Evolutionary conservation across 1,140 invertebrate species (phyloP).

Genomic region (Hyphantria cunea): DNA sequence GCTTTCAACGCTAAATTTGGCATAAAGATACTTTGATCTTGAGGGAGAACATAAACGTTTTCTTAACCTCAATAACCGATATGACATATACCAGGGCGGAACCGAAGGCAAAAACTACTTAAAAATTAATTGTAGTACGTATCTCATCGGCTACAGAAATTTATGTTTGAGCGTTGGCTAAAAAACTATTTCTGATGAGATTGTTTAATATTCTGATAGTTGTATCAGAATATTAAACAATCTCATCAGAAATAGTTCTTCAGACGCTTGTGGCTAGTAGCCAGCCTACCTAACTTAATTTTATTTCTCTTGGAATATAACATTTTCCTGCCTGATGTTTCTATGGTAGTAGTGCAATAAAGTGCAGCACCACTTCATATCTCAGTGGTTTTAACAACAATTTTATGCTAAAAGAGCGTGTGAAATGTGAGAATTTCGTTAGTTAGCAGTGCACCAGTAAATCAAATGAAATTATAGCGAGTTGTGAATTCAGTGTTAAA

Average conservation of each 20-base stretch:
- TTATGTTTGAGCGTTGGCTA: too few species aligned
- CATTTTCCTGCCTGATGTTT: constrained; percentile 22
- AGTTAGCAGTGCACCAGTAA: constrained; percentile 52
- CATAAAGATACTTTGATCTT: too few species aligned
- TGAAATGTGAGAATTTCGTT: constrained; percentile 54
- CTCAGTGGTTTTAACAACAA: constrained; percentile 38
- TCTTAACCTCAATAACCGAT: too few species aligned
- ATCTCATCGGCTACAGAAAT: too few species aligned
- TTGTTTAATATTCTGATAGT: too few species aligned
- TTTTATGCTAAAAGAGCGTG: constrained; percentile 62
- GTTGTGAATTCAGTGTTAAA: constrained; percentile 40
- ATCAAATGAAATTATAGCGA: constrained; percentile 57
- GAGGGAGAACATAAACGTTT: too few species aligned
- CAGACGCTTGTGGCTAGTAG: constrained; percentile 48
- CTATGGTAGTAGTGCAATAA: constrained; percentile 25
- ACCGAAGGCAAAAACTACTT: too few species aligned
- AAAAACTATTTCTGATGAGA: too few species aligned
- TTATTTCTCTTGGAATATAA: constrained; percentile 33
- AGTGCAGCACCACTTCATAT: constrained; percentile 39
- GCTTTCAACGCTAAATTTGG: too few species aligned
- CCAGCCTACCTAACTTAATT: constrained; percentile 53
- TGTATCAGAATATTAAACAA: too few species aligned
- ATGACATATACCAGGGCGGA: too few species aligned
- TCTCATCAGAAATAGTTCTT: background rate
- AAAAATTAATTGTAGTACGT: too few species aligned